Percentiles rank a stretch among this genome's conserved stretches.
These are phyloP conservation scores for Agapetus fuscipes DNA, from an alignment of 2,888 invertebrate species.

Conservation along the genomic window DNA sequence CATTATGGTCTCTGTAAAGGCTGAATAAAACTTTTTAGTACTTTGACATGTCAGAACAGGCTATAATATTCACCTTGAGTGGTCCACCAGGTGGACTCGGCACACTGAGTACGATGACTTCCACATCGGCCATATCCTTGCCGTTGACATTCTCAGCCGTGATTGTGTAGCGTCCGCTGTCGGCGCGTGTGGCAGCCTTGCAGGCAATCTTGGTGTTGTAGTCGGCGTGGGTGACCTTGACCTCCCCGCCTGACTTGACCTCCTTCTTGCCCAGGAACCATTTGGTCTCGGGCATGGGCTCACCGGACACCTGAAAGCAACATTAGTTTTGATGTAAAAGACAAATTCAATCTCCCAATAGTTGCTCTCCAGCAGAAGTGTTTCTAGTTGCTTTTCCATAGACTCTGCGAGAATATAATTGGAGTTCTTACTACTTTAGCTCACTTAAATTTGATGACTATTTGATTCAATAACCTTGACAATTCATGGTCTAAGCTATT, in stretches of 20 bases:
- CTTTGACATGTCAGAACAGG: no score
- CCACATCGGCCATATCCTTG: constrained; percentile 88
- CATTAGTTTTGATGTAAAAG: no score
- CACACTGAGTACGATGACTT: constrained; percentile 80
- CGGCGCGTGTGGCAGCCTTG: constrained; percentile 67
- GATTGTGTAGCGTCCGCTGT: constrained; percentile 86
- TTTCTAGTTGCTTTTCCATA: neutral
- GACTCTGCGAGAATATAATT: neutral
- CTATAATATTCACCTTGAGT: constrained; percentile 71
- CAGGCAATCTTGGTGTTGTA: constrained; percentile 80
- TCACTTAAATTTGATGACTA: no score
- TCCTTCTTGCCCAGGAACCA: constrained; percentile 83
- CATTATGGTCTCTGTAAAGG: no score
- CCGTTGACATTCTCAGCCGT: constrained; percentile 91
- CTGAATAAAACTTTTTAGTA: no score
- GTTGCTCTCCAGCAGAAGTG: neutral
- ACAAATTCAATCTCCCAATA: neutral
- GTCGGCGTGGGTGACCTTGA: constrained; percentile 71
- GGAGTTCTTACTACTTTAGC: no score
- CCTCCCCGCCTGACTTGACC: constrained; percentile 60
- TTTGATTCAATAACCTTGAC: no score
- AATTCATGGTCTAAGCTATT: no score
- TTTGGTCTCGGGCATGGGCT: constrained; percentile 87
- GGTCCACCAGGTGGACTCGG: constrained; percentile 89
- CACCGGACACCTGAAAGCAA: constrained; percentile 57